Evolutionary conservation across 1,140 invertebrate genomes (phyloP), one percentile per base, ranked within the genome.

Genomic region (Rhagoletis zephyria): DNA sequence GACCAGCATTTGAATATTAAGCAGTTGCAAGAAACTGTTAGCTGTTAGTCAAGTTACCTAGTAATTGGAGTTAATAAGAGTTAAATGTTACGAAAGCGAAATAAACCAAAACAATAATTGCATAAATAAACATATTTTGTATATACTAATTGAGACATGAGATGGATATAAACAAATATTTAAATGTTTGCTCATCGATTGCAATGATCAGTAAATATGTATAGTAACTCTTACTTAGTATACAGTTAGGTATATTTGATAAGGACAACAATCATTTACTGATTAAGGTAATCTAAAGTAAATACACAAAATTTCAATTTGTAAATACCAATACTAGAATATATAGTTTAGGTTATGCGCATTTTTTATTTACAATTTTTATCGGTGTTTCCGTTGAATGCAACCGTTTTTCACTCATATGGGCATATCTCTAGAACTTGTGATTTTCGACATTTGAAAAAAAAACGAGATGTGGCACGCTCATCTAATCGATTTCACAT

Each of bases 11-110:
- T 77, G 14, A 63, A 63, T 56, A n/a, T 56, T 77, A 14, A 51
- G 10, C 19, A 81, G 9, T 7, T 48, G 48, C 30, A 7, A 51
- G 30, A 51, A 81, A 81, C 59, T 81, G 74, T 81, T 81, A 81
- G 48, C 48, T 81, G 74, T 81, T 81, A 59, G 30, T 14, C n/a
- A 81, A 81, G 74, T 81, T 81, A 81, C 45, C 16, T 81, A 81
- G 45, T 48, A 81, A 81, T 81, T 56, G 45, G 30, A 51, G 74
- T 81, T 51, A 48, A 48, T n/a, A 19, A 81, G 56, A 56, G 45
- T 30, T 56, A 56, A 81, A 74, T 48, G 67, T 74, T 56, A 81
- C 16, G 56, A 51, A 81, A 16, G 74, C n/a, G 16, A 30, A 30
- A 30, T 30, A 30, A 30, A 30, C 7, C 59, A 51, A 81, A 30